Percentiles rank a stretch among this genome's conserved stretches.
Evolutionary conservation across 2,113 vertebrate genomes (phyloP).

Genomic region (Pachypanchax playfairii): DNA sequence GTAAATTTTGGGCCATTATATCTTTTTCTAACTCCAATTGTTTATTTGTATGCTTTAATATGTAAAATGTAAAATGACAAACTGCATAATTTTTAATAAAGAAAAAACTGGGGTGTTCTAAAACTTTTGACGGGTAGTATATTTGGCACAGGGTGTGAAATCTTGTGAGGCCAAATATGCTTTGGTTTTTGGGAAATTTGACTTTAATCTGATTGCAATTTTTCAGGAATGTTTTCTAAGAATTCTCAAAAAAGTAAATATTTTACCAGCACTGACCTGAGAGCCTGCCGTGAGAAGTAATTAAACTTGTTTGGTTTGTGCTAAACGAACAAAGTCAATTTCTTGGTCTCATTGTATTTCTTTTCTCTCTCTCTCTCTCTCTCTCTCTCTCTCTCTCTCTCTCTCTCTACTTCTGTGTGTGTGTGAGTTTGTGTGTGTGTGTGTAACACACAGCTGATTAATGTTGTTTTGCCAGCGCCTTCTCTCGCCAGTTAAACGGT

Average conservation of each 20-base stretch:
- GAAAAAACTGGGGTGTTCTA: too few relatives aligned
- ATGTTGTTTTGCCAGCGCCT: conserved; percentile 54
- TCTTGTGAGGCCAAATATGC: conserved; percentile 35
- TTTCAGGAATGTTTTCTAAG: conserved; percentile 15
- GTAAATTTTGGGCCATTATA: too few relatives aligned
- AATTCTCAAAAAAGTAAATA: conserved; percentile 24
- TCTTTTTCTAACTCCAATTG: too few relatives aligned
- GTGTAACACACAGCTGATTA: conserved; percentile 45
- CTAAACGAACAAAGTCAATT: conserved; percentile 13
- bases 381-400: too few relatives aligned
- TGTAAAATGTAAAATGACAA: too few relatives aligned
- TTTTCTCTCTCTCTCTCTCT: conserved; percentile 23
- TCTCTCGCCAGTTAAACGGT: conserved; percentile 68
- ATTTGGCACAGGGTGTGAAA: conserved; percentile 29
- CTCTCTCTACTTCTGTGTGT: too few relatives aligned
- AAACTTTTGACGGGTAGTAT: too few relatives aligned
- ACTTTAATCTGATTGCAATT: neutral
- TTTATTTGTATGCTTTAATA: too few relatives aligned
- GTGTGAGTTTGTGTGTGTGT: conserved; percentile 2
- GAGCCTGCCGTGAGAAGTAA: conserved; percentile 17
- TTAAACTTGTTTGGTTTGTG: conserved; percentile 31
- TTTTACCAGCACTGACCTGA: conserved; percentile 19
- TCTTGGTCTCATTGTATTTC: conserved; percentile 20
- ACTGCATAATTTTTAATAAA: too few relatives aligned
- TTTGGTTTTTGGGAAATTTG: conserved; percentile 23